Evolutionary conservation across 2,797 vertebrate genomes (phyloP).

Genomic region (Trematomus bernacchii): DNA sequence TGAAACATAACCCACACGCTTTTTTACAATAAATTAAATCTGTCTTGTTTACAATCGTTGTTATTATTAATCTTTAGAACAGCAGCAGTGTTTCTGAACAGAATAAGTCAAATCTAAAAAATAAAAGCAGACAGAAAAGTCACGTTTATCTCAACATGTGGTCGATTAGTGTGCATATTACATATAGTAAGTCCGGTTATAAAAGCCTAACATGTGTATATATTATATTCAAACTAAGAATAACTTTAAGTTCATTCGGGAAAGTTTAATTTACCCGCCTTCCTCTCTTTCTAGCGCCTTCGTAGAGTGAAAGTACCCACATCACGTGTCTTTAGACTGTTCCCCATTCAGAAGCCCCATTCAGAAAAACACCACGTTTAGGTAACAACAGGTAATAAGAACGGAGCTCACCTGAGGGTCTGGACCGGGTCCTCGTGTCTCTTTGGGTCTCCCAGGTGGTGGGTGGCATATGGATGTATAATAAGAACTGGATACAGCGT

Average conservation of each 20-base stretch:
- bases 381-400: accelerated
- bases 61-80: not conserved
- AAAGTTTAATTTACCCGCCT: not conserved
- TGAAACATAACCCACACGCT: not conserved
- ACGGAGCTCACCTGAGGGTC: conserved; percentile 25
- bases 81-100: not conserved
- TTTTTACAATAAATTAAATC: not conserved
- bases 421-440: too few relatives aligned
- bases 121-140: not conserved
- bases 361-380: not conserved
- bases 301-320: accelerated
- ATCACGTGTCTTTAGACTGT: accelerated
- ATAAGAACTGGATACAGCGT: too few relatives aligned
- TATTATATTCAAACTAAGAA: not conserved
- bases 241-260: not conserved
- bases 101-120: not conserved
- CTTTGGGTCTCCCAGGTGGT: not conserved
- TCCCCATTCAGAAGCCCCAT: not conserved
- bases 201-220: not conserved
- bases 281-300: not conserved
- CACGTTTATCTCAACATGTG: not conserved
- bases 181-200: not conserved
- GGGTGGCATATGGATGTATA: too few relatives aligned
- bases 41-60: not conserved
- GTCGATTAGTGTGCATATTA: not conserved